Evolutionary conservation across 2,888 invertebrate species (phyloP).

Genomic region (Beris morrisii): DNA sequence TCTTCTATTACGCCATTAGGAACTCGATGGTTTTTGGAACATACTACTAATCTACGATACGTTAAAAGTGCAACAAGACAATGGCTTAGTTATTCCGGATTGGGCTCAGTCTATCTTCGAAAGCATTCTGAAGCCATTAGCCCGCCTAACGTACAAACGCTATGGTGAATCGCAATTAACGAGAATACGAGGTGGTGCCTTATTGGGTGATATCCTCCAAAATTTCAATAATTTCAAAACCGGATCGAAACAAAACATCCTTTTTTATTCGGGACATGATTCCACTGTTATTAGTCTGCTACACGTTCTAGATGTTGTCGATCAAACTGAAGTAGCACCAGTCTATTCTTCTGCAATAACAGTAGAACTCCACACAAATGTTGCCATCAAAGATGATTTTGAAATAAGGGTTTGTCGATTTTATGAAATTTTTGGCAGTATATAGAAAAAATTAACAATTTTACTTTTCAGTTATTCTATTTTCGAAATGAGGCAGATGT

Average conservation of each 20-base stretch:
- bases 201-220: conserved; percentile 67
- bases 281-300: conserved; percentile 71
- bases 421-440: not conserved
- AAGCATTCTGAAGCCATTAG: conserved; percentile 48
- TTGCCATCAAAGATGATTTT: conserved; percentile 44
- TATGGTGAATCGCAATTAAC: conserved; percentile 64
- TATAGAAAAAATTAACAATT: not conserved
- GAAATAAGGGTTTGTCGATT: conserved; percentile 59
- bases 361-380: conserved; percentile 65
- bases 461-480: conserved; percentile 15
- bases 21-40: too few relatives aligned
- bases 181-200: conserved; percentile 67
- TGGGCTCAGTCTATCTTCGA: conserved; percentile 67
- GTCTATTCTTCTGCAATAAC: conserved; percentile 71
- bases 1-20: too few relatives aligned
- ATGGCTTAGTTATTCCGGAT: conserved; percentile 66
- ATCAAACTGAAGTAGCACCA: conserved; percentile 61
- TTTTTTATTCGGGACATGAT: conserved; percentile 76
- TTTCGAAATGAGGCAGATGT: conserved; percentile 1
- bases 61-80: conserved; percentile 64
- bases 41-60: conserved; percentile 56
- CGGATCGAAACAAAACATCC: conserved; percentile 59
- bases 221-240: conserved; percentile 48
- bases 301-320: conserved; percentile 66
- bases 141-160: not conserved